Evolutionary conservation across 2,113 vertebrate species (phyloP).

Genomic region (Acrocephalus arundinaceus): DNA sequence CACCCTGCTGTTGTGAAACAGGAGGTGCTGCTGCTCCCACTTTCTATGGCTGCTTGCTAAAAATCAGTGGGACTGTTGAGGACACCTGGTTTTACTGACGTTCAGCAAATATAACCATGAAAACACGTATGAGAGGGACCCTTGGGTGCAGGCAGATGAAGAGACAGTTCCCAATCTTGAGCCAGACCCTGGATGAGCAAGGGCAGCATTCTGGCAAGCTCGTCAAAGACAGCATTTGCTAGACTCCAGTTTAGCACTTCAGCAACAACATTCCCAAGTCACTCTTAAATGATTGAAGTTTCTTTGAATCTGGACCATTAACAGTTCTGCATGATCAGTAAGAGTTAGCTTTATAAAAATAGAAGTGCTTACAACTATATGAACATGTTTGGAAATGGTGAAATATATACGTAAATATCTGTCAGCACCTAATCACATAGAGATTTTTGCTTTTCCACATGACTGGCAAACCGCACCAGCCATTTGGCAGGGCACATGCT

Average conservation of each 20-base stretch:
- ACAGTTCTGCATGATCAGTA: not conserved
- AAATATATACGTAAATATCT: conserved; percentile 2
- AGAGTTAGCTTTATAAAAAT: not conserved
- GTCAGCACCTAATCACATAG: conserved; percentile 25
- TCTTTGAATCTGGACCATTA: not conserved
- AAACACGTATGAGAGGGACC: rapidly evolving
- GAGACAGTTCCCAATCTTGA: not conserved
- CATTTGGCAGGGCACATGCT: conserved; percentile 26
- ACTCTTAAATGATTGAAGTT: not conserved
- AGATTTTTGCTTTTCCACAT: conserved; percentile 32
- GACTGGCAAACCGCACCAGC: not conserved
- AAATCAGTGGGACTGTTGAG: not conserved
- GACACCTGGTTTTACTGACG: not conserved
- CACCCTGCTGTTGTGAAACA: not conserved
- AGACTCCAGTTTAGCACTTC: not conserved
- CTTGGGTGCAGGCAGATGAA: not conserved
- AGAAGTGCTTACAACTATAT: not conserved
- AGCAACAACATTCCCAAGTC: not conserved
- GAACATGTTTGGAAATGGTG: not conserved
- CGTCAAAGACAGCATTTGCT: not conserved
- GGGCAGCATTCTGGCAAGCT: not conserved
- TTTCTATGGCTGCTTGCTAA: not conserved
- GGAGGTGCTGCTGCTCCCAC: not conserved
- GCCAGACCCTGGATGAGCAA: not conserved
- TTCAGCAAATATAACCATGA: not conserved